These are phyloP conservation scores for Sycobia sp. DNA, from an alignment of 1,140 invertebrate species.

Conservation along the genomic window DNA sequence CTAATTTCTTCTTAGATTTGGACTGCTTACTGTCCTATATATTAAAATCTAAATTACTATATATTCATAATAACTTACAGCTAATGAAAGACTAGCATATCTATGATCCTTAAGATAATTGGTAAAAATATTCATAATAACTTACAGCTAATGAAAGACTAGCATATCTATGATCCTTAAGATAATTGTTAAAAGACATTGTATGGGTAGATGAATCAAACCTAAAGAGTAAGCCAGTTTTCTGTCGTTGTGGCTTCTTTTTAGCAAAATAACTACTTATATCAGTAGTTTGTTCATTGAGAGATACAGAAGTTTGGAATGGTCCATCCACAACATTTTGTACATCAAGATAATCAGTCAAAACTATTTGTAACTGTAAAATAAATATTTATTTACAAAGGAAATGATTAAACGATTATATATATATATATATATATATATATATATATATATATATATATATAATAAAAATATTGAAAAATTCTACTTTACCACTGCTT, in stretches of 20 bases:
- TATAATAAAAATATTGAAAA: slow-evolving; percentile 15
- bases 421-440: too few relatives aligned
- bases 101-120: slow-evolving; percentile 51
- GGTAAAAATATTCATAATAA: slow-evolving; percentile 5
- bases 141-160: slow-evolving; percentile 45
- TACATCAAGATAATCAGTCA: slow-evolving; percentile 85
- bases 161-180: slow-evolving; percentile 65
- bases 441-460: too few relatives aligned
- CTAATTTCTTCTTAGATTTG: slow-evolving; percentile 63
- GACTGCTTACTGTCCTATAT: slow-evolving; percentile 44
- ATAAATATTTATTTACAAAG: too few relatives aligned
- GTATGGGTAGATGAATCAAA: slow-evolving; percentile 82
- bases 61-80: slow-evolving; percentile 35
- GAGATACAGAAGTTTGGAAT: slow-evolving; percentile 63
- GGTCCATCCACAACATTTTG: slow-evolving; percentile 70
- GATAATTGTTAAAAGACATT: slow-evolving; percentile 69
- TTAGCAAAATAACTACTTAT: slow-evolving; percentile 71
- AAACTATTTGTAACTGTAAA: slow-evolving; percentile 74
- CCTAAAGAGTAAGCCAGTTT: slow-evolving; percentile 71
- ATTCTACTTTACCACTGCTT: slow-evolving; percentile 74
- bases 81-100: slow-evolving; percentile 44
- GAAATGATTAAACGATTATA: too few relatives aligned
- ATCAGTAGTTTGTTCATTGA: slow-evolving; percentile 67
- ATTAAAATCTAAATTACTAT: slow-evolving; percentile 9
- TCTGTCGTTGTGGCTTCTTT: slow-evolving; percentile 69